Conservation (phyloP, 2,888 invertebrate species). For the Eugnorisma glareosa region DNA sequence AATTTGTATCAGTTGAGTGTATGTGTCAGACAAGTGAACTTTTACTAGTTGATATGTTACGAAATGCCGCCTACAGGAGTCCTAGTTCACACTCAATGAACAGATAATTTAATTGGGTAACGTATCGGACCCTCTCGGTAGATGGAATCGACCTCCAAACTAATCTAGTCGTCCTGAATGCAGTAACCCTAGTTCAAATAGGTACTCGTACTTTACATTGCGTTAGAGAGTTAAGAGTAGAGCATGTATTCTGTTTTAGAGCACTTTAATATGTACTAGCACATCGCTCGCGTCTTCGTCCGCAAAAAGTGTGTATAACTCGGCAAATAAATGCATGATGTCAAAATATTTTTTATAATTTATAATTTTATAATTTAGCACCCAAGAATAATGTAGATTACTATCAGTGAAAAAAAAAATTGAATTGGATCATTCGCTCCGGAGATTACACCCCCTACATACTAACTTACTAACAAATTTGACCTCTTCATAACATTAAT, state of each 20-base stretch:
- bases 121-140: slow-evolving; percentile 48
- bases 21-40: not conserved
- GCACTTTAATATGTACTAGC: not conserved
- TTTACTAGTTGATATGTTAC: not conserved
- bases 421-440: too few relatives aligned
- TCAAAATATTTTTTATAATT: too few relatives aligned
- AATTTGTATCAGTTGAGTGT: too few relatives aligned
- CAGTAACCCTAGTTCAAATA: slow-evolving; percentile 42
- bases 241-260: not conserved
- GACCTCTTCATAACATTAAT: too few relatives aligned
- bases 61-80: slow-evolving; percentile 11
- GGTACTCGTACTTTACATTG: slow-evolving; percentile 3
- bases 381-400: too few relatives aligned
- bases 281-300: too few relatives aligned
- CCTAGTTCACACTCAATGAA: slow-evolving; percentile 48
- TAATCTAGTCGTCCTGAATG: slow-evolving; percentile 43
- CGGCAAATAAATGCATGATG: too few relatives aligned
- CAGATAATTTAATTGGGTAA: slow-evolving; percentile 42
- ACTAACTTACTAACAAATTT: too few relatives aligned
- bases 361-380: too few relatives aligned
- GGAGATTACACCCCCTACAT: too few relatives aligned
- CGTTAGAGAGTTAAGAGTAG: not conserved
- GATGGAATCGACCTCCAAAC: slow-evolving; percentile 54
- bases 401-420: too few relatives aligned
- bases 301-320: too few relatives aligned